Base-by-base conservation (phyloP, 2,888 invertebrate genomes). In the Drosophila austrosaltans region DNA sequence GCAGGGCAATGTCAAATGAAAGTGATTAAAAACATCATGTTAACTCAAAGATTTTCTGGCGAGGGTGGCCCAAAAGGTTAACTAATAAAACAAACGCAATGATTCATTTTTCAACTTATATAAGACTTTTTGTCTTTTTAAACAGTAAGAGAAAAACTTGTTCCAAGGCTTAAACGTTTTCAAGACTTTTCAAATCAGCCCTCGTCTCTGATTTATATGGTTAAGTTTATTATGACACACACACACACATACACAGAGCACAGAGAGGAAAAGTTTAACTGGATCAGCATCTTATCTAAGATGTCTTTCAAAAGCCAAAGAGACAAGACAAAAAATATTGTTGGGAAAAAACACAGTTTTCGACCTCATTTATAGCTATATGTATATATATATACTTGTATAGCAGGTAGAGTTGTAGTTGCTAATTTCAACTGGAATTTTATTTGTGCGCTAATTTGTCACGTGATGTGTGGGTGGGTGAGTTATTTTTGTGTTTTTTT, bases 381-480 rank as follows among this genome's bases (percentile, higher is more conserved):
- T 36, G 1, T 36, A 36, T 36, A 3, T 57, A 3, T 57, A 8
- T 20, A 28, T 22, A 22, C 36, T n/a, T 12, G 42, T 44, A 10
- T 7, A 48, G 42, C 60, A 56, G 48, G 56, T 60, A 63, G 61
- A 48, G 39, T 65, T 60, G 36, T 60, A 25, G n/a, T 48, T 25
- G 48, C 25, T 8, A 44, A 8, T 44, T 22, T 28, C 22, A 48
- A 36, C 30, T 57, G 10, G 10, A 53, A 22, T 56, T 73, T 68
- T 68, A 72, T 73, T 36, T 60, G 44, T 28, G 42, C 59, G 74
- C 32, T 74, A 74, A 74, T 74, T 63, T 65, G 74, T 62, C 74
- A 74, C 74, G 74, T 74, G 74, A 74, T 65, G 54, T 42, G 74
- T n/a, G 72, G 72, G 72, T 72, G 71, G 56, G 54, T 20, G 66